Conservation (phyloP, 2,113 vertebrate genomes). For the Thryonomys swinderianus region DNA sequence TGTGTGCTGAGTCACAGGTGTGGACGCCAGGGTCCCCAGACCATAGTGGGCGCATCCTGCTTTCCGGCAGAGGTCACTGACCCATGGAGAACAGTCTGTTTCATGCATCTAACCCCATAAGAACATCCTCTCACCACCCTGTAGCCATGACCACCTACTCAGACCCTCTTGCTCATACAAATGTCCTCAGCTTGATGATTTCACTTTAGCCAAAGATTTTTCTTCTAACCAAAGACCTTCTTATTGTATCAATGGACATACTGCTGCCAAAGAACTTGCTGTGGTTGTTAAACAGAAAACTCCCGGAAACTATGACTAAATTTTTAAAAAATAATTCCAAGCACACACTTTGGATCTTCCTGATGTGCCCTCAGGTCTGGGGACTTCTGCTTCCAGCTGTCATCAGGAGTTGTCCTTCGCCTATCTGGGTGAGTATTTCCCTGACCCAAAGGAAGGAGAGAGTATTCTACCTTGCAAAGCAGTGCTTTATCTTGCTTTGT, state of each 20-base stretch:
- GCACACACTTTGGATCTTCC: not conserved
- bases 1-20: too few species aligned
- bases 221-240: not conserved
- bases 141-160: not conserved
- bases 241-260: not conserved
- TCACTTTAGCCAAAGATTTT: not conserved
- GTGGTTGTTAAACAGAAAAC: not conserved
- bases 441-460: too few species aligned
- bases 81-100: not conserved
- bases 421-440: too few species aligned
- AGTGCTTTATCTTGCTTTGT: not conserved
- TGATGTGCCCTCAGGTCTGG: not conserved
- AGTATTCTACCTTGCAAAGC: too few species aligned
- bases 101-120: not conserved
- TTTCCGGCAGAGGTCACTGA: not conserved
- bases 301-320: not conserved
- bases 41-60: not conserved
- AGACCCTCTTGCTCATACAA: not conserved
- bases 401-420: too few species aligned
- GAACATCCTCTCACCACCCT: not conserved
- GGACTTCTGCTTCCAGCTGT: not conserved
- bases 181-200: not conserved
- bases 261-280: too few species aligned
- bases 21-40: not conserved
- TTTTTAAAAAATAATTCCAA: too few species aligned